Evolutionary conservation across 2,797 vertebrate species (phyloP), one percentile per base, ranked within the genome.

Genomic region (Tinamus major): DNA sequence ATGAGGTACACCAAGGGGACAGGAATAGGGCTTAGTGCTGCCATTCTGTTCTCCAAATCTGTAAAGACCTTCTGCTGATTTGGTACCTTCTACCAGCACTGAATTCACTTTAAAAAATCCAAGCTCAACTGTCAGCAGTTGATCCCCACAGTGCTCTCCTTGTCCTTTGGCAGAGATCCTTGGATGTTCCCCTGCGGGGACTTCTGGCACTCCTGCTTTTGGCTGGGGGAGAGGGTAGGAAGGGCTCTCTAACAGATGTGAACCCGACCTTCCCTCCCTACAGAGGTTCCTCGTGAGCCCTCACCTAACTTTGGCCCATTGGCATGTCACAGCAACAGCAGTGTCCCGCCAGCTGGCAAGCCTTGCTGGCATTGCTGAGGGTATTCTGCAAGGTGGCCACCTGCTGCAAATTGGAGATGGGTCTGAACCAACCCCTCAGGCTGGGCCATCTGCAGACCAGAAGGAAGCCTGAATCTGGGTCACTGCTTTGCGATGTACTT

Each of bases 81-180:
- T 92, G 92, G 77, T 92, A 90, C 67, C 84, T 95, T 91, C 90
- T 92, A 89, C 88, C 81, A 90, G 88, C 94, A 91, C 89, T 94
- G 67, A 78, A 78, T 89, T 92, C 85, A 88, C 91, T 92, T 95
- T 58, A 80, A 59, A 48, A 65, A 83, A 67, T 55, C 59, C 26
- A 33, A 42, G 26, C n/a, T 9, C 48, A 37, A 6, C 37, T 14
- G 17, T 15, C 29, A 21, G 19, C 20, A 46, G 51, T 63, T 64
- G 26, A 82, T 41, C 37, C 84, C 44, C 3, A 3, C 7, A 4
- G 31, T 8, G n/a, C 37, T 23, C 64, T 64, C 37, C 42, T 51
- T 6, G 10, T 16, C 24, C 4, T 5, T 21, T 41, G 10, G 49
- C 35, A 39, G 29, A 7, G 4, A 1, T 5, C 56, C 19, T 0